Base-by-base conservation (phyloP, 2,113 vertebrate species). In the Atlantisia rogersi region DNA sequence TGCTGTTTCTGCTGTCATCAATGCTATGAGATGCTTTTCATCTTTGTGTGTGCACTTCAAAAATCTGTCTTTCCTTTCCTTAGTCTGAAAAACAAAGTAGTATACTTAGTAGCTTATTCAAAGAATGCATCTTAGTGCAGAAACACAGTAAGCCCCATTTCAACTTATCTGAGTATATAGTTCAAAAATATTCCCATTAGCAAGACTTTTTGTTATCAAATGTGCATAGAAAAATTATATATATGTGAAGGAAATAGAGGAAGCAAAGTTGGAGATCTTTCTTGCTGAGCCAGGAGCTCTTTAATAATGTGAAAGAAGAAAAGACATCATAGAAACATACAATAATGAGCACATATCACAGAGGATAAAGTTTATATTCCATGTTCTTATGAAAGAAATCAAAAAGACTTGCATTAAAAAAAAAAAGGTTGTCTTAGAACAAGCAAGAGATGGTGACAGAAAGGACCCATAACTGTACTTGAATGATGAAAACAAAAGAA, bases 301-400 rank as follows among this genome's bases (percentile, higher is more conserved):
- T 90, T 81, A 90, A 62, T 69, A 28, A 80, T 59, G n/a, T 88
- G 71, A 83, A 92, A 67, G 71, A 22, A 95, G 68, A 88, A 90
- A 73, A 73, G 11, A 10, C 88, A 65, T 74, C 75, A 62, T 6
- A 90, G 75, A 73, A 88, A 65, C 4, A 15, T 18, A 65, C 24
- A 26, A 78, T 46, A 82, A 73, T 2, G 8, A 82, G 48, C 29
- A 74, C 11, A 5, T 52, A 82, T 53, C 21, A 53, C 25, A 22
- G 50, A 78, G 29, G 40, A 64, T 53, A 90, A 82, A 80, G 31
- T 85, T 85, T 60, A 68, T 68, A 52, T 65, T 77, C 24, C 52
- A 64, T 71, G 50, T 62, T 77, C 25, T 44, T 55, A 44, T 0
- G 3, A 77, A 90, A 76, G 12, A 55, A 40, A 90, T 59, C 2